These are phyloP conservation scores for Calidris pygmaea DNA, from an alignment of 2,113 vertebrate species.

Conservation along the genomic window DNA sequence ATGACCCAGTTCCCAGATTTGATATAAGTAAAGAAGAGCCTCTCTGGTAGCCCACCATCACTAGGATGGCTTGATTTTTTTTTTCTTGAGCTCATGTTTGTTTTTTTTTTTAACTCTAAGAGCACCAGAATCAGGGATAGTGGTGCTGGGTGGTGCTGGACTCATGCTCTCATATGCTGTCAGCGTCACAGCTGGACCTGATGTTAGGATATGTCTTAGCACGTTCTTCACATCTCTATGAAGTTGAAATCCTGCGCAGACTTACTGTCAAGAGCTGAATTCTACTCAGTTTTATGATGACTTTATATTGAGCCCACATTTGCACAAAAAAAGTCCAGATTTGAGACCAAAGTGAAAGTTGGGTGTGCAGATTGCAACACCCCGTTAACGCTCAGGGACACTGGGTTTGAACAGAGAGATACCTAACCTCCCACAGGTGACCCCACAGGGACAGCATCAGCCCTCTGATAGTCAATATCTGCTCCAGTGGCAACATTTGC, in stretches of 20 bases:
- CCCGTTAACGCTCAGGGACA: fast-evolving
- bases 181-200: neutral
- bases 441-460: neutral
- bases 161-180: fast-evolving
- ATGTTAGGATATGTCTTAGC: fast-evolving
- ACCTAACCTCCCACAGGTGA: fast-evolving
- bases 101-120: neutral
- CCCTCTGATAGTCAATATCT: neutral
- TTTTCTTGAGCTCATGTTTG: neutral
- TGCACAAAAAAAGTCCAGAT: neutral
- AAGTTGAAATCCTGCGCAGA: neutral
- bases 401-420: neutral
- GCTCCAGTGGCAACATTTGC: neutral
- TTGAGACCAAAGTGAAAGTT: neutral
- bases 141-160: neutral
- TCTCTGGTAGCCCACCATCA: neutral
- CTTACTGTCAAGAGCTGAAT: neutral
- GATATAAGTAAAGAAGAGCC: neutral
- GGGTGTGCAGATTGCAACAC: neutral
- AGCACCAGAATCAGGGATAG: neutral
- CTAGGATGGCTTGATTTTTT: neutral
- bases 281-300: neutral
- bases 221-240: neutral
- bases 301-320: fast-evolving
- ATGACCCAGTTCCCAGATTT: neutral